Evolutionary conservation across 2,888 invertebrate species (phyloP).

Genomic region (Polylopha cassiicola): DNA sequence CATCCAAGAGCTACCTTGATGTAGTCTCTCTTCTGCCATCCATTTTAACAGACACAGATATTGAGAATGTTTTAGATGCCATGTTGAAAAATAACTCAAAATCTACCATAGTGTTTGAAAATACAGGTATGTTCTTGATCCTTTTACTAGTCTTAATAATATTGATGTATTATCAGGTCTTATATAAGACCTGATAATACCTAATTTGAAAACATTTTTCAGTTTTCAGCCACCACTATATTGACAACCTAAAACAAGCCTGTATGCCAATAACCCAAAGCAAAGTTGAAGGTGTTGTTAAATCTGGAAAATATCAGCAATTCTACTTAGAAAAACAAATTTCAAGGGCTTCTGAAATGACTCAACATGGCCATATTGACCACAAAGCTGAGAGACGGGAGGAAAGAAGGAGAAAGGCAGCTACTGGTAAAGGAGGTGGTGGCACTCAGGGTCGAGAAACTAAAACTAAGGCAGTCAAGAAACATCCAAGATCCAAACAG

Average conservation of each 20-base stretch:
- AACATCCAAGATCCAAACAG: conserved; percentile 80
- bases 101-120: conserved; percentile 77
- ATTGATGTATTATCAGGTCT: neutral
- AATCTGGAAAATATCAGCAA: conserved; percentile 86
- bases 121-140: conserved; percentile 61
- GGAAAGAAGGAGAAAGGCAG: conserved; percentile 91
- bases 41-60: conserved; percentile 86
- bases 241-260: conserved; percentile 81
- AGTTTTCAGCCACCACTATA: conserved; percentile 81
- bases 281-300: conserved; percentile 82
- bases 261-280: conserved; percentile 81
- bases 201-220: conserved; percentile 26
- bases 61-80: conserved; percentile 82
- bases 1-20: conserved; percentile 89
- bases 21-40: conserved; percentile 89
- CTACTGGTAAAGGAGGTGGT: conserved; percentile 92
- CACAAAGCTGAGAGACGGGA: conserved; percentile 86
- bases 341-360: conserved; percentile 54
- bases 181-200: conserved; percentile 1
- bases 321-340: conserved; percentile 82
- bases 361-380: conserved; percentile 58
- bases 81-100: conserved; percentile 79
- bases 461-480: conserved; percentile 95
- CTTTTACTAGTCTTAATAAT: neutral
- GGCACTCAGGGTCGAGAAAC: conserved; percentile 96